A percentile compares a stretch with the other conserved stretches of the same genome.
Evolutionary conservation across 2,113 vertebrate genomes (phyloP).

Genomic region (Herpetotheres cachinnans): DNA sequence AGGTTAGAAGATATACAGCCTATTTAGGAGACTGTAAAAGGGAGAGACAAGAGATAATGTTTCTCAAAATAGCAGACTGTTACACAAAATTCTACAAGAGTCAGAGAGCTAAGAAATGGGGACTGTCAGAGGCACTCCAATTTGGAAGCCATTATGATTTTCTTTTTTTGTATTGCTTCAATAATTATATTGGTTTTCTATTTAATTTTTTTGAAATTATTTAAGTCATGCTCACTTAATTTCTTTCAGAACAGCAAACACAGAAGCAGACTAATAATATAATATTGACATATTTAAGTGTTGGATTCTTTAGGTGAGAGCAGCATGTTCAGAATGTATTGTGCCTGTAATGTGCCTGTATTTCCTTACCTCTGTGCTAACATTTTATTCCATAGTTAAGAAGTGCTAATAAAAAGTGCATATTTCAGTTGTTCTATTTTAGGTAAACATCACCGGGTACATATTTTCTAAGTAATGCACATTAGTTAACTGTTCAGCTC

Average conservation of each 20-base stretch:
- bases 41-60: slow-evolving; percentile 1
- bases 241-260: background rate
- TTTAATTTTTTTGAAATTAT: background rate
- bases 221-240: background rate
- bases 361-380: background rate
- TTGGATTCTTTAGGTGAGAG: background rate
- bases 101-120: background rate
- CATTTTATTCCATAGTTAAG: background rate
- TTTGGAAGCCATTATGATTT: background rate
- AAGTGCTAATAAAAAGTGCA: slow-evolving; percentile 29
- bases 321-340: background rate
- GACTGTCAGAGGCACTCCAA: background rate
- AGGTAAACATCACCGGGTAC: slow-evolving; percentile 7
- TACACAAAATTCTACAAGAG: background rate
- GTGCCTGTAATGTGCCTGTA: background rate
- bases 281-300: slow-evolving; percentile 9
- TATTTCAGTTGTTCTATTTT: slow-evolving; percentile 36
- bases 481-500: background rate
- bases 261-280: background rate
- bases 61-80: slow-evolving; percentile 14
- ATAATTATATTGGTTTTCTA: background rate
- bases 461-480: background rate
- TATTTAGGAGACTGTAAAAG: slow-evolving; percentile 45
- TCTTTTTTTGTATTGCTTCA: background rate
- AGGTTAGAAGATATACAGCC: slow-evolving; percentile 51